Evolutionary conservation across 2,888 invertebrate genomes (phyloP), one percentile per base, ranked within the genome.

Genomic region (Coecobrya sp.): DNA sequence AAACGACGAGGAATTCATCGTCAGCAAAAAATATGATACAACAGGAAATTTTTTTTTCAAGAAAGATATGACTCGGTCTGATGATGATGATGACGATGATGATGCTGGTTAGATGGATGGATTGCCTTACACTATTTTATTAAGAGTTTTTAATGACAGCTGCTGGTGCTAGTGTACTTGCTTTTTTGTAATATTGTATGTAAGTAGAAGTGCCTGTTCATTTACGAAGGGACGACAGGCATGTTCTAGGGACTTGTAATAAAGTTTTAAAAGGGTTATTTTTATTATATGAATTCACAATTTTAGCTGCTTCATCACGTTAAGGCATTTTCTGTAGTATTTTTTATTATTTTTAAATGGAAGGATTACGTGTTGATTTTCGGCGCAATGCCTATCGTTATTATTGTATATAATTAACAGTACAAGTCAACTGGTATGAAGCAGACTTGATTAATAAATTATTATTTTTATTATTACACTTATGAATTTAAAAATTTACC

Each of bases 111-210:
- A 89, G 89, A 84, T 87, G 62, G 86, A 86, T 89, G 81, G 89
- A 82, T 89, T 81, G 79, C 70, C 89, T 89, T 89, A 89, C 84
- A 59, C 84, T 73, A 73, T 84, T 55, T 62, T 88, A 90, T 90
- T 79, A 82, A 90, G 84, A 79, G 45, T 49, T 90, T 90, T 90
- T 90, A 90, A 90, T 90, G 90, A 90, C 85, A 90, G 90, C 90
- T 84, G 90, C 90, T 84, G 85, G 82, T 82, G 49, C 62, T 82
- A 45, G 88, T 81, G 79, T 88, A 16, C 76, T 79, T 45, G 76
- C 49, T 52, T 79, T 49, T 79, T 49, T 79, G 4, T 52, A 25
- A 8, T 76, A n/a, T 55, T n/a, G 11, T 62, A 36, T 25, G 25
- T 25, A 13, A 45, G 49, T 1, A 86, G 85, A 90, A 86, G 65